Base-by-base conservation (phyloP, 2,888 invertebrate species). In the Acronicta aceris region DNA sequence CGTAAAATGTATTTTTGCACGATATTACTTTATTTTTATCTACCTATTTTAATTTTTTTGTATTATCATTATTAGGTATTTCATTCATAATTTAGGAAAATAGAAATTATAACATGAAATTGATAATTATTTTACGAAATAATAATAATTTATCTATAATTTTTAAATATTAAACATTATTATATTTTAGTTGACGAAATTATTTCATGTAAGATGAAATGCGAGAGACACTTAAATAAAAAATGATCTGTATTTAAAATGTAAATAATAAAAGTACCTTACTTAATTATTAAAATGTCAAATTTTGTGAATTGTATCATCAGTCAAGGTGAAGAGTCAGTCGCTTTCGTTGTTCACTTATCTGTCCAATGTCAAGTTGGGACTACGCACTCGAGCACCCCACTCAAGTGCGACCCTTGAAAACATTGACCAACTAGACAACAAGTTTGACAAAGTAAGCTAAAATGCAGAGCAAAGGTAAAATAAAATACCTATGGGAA, bases 291-390 rank as follows among this genome's bases (percentile, higher is more conserved):
- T n/a, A 1, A 38, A 38, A 38, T 5, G 30, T 12, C 16, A 10
- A 7, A 46, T n/a, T 46, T n/a, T 2, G n/a, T 33, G 16, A 46
- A 27, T 25, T 25, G 33, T 46, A 30, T 47, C 2, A 4, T 47
- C 2, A 7, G 21, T 48, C 48, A 48, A 41, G 21, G 41, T 42
- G 12, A 46, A 42, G 17, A 48, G 33, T 10, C 17, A n/a, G 21
- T 42, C 10, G 17, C 45, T 13, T 17, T 13, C 30, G 12, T 30
- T 50, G 27, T 21, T 50, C 46, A 64, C 50, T 41, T 43, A 49
- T 30, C 27, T 58, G 13, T 33, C 33, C 36, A 41, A 58, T 38
- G 21, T 47, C 41, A 64, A 64, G 50, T 25, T 38, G 38, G 38
- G 9, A 16, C 43, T 33, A n/a, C n/a, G n/a, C 10, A 17, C 33